Evolutionary conservation across 2,797 vertebrate genomes (phyloP).

Genomic region (Myotis daubentonii): DNA sequence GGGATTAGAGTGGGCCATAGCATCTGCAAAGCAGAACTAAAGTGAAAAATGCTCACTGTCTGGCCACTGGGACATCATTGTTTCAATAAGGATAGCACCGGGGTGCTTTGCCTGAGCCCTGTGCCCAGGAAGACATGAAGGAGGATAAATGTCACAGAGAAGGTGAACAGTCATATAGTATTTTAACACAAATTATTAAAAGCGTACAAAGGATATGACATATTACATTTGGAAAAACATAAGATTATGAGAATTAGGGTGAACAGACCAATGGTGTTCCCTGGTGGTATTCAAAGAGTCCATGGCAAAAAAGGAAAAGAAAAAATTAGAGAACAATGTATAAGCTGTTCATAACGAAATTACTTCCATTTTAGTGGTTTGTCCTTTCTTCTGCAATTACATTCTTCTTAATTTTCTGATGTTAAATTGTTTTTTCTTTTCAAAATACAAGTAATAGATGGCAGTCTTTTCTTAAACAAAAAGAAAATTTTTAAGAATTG

Average conservation of each 20-base stretch:
- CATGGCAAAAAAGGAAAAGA: background rate
- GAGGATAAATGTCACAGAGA: background rate
- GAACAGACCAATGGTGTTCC: background rate
- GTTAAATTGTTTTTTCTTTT: background rate
- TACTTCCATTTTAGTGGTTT: background rate
- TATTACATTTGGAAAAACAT: background rate
- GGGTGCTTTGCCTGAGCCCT: background rate
- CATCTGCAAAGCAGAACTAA: background rate
- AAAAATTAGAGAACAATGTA: background rate
- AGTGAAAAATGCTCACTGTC: background rate
- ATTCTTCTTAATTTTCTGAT: slow-evolving; percentile 6
- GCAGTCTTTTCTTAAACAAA: background rate
- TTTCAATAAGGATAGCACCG: background rate
- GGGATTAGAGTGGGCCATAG: background rate
- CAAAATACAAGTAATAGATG: background rate
- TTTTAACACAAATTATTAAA: background rate
- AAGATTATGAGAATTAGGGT: background rate
- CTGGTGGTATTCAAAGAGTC: background rate
- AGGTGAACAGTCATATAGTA: background rate
- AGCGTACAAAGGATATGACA: background rate
- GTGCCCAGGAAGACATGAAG: background rate
- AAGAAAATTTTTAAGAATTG: background rate
- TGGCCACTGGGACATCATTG: background rate
- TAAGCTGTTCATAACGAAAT: slow-evolving; percentile 27
- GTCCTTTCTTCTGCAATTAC: background rate